Evolutionary conservation across 2,797 vertebrate genomes (phyloP).

Genomic region (Anabas testudineus): DNA sequence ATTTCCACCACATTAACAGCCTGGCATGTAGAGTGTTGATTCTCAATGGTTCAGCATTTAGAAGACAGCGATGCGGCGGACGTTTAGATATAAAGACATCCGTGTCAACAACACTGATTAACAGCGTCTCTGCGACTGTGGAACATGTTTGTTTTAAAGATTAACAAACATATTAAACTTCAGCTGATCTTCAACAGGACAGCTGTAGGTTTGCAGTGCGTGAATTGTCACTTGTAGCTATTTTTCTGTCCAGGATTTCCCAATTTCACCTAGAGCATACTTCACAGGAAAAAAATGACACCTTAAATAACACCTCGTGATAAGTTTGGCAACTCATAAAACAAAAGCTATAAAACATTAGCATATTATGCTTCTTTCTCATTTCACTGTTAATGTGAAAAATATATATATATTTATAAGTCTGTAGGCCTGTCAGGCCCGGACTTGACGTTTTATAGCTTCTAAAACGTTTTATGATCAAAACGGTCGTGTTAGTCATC

Average conservation of each 20-base stretch:
- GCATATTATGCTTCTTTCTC: slow-evolving; percentile 53
- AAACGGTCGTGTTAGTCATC: slow-evolving; percentile 67
- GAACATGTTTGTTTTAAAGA: slow-evolving; percentile 38
- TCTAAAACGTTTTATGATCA: slow-evolving; percentile 63
- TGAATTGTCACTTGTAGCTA: slow-evolving; percentile 11
- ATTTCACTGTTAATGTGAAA: slow-evolving; percentile 55
- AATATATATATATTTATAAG: slow-evolving; percentile 71
- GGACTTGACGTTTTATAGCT: slow-evolving; percentile 64
- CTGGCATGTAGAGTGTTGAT: slow-evolving; percentile 61
- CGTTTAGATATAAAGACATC: slow-evolving; percentile 49
- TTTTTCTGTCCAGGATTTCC: slow-evolving; percentile 4
- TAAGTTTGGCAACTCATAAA: slow-evolving; percentile 64
- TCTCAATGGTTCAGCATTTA: slow-evolving; percentile 65
- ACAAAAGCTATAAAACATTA: slow-evolving; percentile 68
- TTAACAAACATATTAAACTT: background rate
- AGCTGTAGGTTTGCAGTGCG: slow-evolving; percentile 19
- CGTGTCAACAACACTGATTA: slow-evolving; percentile 38
- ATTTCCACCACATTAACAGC: slow-evolving; percentile 69
- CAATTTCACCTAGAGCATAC: slow-evolving; percentile 10
- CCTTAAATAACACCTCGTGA: slow-evolving; percentile 47
- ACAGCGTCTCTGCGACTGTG: slow-evolving; percentile 18
- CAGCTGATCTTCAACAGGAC: background rate
- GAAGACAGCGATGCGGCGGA: slow-evolving; percentile 29
- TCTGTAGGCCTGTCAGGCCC: slow-evolving; percentile 60
- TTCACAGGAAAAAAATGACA: slow-evolving; percentile 31